Conservation (phyloP, 2,888 invertebrate species). For the Holacanthella duospinosa region DNA sequence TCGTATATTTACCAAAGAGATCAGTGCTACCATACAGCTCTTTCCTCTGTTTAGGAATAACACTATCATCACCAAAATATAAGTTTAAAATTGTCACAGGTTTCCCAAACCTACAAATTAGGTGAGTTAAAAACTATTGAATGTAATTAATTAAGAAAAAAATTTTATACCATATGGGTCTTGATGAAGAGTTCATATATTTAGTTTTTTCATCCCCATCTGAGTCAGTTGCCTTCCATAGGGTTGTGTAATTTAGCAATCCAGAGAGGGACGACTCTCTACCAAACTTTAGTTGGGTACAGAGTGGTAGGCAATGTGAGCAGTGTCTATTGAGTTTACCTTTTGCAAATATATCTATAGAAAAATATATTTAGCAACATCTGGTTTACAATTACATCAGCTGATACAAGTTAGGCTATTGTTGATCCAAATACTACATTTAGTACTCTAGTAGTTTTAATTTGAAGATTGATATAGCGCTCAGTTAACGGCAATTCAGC, state of each 20-base stretch:
- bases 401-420: no score
- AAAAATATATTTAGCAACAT: neutral
- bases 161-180: no score
- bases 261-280: conserved; percentile 52
- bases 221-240: neutral
- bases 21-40: conserved; percentile 30
- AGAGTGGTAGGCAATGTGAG: conserved; percentile 19
- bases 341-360: neutral
- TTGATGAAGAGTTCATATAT: neutral
- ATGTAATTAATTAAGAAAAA: neutral
- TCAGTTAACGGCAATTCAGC: no score
- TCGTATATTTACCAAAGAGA: conserved; percentile 29
- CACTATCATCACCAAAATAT: conserved; percentile 25
- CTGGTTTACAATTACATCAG: no score
- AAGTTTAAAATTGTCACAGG: conserved; percentile 24
- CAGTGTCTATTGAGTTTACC: conserved; percentile 9
- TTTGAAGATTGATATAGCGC: no score
- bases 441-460: no score
- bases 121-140: neutral
- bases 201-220: no score
- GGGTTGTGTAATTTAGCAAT: conserved; percentile 41
- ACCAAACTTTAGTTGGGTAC: conserved; percentile 38
- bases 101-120: neutral
- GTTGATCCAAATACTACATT: no score
- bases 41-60: conserved; percentile 27